phyloP scores from a whole-genome alignment of 2,113 vertebrate genomes.

The Vimba vimba region DNA sequence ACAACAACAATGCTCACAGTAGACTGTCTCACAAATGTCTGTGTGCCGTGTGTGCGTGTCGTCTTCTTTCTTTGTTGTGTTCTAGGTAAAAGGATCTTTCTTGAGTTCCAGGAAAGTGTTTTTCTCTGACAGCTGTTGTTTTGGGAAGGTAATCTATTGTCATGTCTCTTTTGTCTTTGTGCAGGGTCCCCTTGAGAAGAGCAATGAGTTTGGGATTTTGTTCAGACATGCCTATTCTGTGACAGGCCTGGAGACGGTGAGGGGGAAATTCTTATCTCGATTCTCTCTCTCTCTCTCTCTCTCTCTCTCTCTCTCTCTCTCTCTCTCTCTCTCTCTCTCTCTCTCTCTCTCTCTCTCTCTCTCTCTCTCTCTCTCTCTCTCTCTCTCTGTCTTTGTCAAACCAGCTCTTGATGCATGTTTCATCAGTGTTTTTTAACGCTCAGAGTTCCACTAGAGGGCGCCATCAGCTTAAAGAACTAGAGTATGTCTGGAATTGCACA shows the following conservation, averaged over 20 bases:
- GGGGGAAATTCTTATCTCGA: neutral
- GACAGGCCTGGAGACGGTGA: slow-evolving; percentile 74
- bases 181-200: slow-evolving; percentile 71
- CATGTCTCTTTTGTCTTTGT: slow-evolving; percentile 29
- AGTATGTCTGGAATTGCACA: neutral
- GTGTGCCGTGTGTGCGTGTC: neutral
- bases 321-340: neutral
- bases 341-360: neutral
- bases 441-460: neutral
- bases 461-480: neutral
- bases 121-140: neutral
- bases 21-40: too few species aligned
- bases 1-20: too few species aligned
- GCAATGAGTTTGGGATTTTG: slow-evolving; percentile 72
- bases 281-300: neutral
- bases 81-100: neutral
- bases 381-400: neutral
- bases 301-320: neutral
- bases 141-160: slow-evolving; percentile 25
- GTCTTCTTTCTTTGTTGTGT: neutral
- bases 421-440: neutral
- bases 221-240: slow-evolving; percentile 78
- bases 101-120: neutral
- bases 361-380: neutral
- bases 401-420: neutral